phyloP scores from a whole-genome alignment of 2,113 vertebrate genomes.

The Psophia crepitans region DNA sequence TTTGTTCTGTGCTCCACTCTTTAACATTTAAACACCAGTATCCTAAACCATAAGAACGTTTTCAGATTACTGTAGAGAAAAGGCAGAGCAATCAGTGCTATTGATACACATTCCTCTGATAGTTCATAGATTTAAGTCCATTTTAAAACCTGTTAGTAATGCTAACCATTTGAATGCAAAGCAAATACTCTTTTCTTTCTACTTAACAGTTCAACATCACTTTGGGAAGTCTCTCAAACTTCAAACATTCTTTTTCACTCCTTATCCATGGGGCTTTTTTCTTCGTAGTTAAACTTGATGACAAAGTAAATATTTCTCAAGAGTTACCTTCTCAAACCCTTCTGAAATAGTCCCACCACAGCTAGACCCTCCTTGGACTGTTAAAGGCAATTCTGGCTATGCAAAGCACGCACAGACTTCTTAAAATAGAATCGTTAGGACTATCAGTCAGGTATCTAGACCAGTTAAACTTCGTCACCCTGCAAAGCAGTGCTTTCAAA shows the following conservation, averaged over 20 bases:
- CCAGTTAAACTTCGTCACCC: background rate
- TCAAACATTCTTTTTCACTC: background rate
- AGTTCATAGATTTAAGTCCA: background rate
- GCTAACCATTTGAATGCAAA: background rate
- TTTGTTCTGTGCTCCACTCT: background rate
- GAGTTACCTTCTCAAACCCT: background rate
- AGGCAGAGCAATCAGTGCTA: background rate
- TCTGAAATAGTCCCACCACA: background rate
- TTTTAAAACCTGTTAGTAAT: background rate
- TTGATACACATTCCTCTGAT: background rate
- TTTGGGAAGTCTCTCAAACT: background rate
- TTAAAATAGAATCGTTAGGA: background rate
- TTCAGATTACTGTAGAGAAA: background rate
- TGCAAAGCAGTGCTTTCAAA: background rate
- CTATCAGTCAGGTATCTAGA: background rate
- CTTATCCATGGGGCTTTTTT: accelerated
- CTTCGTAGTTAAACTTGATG: background rate
- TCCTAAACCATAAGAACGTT: background rate
- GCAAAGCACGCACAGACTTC: background rate
- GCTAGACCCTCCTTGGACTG: background rate
- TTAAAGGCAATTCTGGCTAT: background rate
- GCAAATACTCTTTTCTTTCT: background rate
- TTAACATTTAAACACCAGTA: background rate
- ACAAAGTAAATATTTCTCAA: background rate
- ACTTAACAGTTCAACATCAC: background rate